These are phyloP conservation scores for Sibirionetta formosa DNA, from an alignment of 2,797 vertebrate species.

Conservation along the genomic window DNA sequence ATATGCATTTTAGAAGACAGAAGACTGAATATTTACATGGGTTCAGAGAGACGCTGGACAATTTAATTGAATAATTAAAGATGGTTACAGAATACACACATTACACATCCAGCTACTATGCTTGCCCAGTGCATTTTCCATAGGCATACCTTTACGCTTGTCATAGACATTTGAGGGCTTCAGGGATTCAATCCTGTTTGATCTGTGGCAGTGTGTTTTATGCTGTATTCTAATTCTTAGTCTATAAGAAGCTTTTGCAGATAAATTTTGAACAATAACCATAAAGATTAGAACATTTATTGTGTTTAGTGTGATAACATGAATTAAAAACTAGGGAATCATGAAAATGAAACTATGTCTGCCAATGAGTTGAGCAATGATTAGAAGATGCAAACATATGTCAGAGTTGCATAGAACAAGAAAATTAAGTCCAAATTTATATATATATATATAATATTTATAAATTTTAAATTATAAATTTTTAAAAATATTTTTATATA, in stretches of 20 bases:
- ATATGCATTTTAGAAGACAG: not conserved
- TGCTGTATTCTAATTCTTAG: not conserved
- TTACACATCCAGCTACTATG: not conserved
- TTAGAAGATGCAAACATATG: not conserved
- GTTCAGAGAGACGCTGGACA: not conserved
- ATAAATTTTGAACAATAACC: not conserved
- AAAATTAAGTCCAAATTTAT: not conserved
- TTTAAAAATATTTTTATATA: no score
- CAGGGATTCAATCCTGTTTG: not conserved
- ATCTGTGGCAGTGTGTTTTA: not conserved
- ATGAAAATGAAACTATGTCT: not conserved
- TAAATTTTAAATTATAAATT: no score
- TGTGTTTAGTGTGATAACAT: not conserved
- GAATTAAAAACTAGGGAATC: not conserved
- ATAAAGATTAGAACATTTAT: not conserved
- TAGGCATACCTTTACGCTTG: accelerated
- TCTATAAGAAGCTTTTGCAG: not conserved
- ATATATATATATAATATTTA: no score
- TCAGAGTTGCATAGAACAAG: not conserved
- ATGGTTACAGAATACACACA: not conserved
- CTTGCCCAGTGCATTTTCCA: not conserved
- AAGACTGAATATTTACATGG: not conserved
- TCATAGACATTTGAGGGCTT: not conserved
- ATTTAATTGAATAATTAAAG: not conserved
- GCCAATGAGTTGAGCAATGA: not conserved